Evolutionary conservation across 2,113 vertebrate species (phyloP), one percentile per base, ranked within the genome.

Genomic region (Hemichromis elongatus): DNA sequence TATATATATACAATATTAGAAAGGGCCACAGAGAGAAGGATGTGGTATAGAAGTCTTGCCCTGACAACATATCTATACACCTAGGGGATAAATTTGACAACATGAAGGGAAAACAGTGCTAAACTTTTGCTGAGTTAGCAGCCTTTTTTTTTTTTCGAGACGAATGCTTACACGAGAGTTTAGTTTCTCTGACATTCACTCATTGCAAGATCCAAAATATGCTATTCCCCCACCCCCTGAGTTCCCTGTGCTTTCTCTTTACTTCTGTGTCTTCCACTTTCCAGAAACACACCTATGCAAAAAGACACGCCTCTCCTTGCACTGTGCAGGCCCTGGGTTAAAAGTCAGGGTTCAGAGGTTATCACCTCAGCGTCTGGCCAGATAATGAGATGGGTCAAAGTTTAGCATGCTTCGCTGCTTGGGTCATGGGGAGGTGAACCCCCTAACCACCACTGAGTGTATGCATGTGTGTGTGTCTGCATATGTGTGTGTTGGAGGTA

Each of bases 371-470:
- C 30, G 91, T 95, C 94, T 93, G 87, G 86, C 77, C 84, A 90
- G 94, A 94, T 94, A 95, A 95, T 93, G 83, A 90, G 81, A 77
- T 24, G 30, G 94, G 94, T 94, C 93, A 94, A 93, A 94, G 93
- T 92, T 92, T 73, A 88, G 89, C 91, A 92, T 88, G 91, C 90
- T 89, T 89, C 78, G 14, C 86, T 89, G 90, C 86, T 77, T 33
- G 59, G 93, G 94, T 94, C 90, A n/a, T 73, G 73, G 89, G 85
- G 92, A 93, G 92, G 91, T 94, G 92, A 94, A 90, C 90, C 93
- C 91, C 87, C 85, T 63, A 80, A 86, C 81, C 63, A 35, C 42
- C 40, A 14, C 47, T 59, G 82, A 80, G 79, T 21, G 35, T 53
- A 56, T 53, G 80, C 47, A 47, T 84, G 70, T 83, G 59, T 83